A percentile compares a stretch with the other conserved stretches of the same genome.
Evolutionary conservation across 1,140 invertebrate genomes (phyloP).

Genomic region (Dinothrombium tinctorium): DNA sequence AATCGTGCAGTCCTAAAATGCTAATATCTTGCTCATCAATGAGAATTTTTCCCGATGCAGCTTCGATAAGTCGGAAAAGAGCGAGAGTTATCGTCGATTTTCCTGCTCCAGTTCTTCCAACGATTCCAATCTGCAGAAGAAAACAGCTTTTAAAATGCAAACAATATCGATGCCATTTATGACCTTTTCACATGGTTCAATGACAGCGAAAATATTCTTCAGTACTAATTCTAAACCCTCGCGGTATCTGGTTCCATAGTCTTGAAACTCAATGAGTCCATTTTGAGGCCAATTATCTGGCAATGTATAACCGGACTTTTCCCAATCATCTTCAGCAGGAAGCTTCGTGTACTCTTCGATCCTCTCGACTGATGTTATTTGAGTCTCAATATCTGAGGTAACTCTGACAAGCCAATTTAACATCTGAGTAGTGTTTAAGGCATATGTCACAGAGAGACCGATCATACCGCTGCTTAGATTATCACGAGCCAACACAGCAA

Average conservation of each 20-base stretch:
- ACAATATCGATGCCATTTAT: no score
- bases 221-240: not conserved
- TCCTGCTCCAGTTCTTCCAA: slow-evolving; percentile 20
- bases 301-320: not conserved
- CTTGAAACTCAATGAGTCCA: not conserved
- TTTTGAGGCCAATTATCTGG: not conserved
- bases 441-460: slow-evolving; percentile 30
- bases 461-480: slow-evolving; percentile 25
- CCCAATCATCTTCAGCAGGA: slow-evolving; percentile 12
- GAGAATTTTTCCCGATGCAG: slow-evolving; percentile 41
- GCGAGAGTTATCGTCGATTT: slow-evolving; percentile 29
- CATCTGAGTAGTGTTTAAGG: slow-evolving; percentile 44
- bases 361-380: slow-evolving; percentile 36
- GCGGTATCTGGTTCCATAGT: slow-evolving; percentile 1
- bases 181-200: slow-evolving; percentile 1
- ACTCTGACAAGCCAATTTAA: slow-evolving; percentile 32
- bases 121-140: slow-evolving; percentile 7
- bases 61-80: slow-evolving; percentile 30
- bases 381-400: slow-evolving; percentile 32
- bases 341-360: slow-evolving; percentile 30
- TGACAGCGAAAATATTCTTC: not conserved
- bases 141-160: no score
- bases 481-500: slow-evolving; percentile 25
- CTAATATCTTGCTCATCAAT: slow-evolving; percentile 75
- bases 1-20: slow-evolving; percentile 59